Base-by-base conservation (phyloP, 2,113 vertebrate genomes). In the Gadus macrocephalus region DNA sequence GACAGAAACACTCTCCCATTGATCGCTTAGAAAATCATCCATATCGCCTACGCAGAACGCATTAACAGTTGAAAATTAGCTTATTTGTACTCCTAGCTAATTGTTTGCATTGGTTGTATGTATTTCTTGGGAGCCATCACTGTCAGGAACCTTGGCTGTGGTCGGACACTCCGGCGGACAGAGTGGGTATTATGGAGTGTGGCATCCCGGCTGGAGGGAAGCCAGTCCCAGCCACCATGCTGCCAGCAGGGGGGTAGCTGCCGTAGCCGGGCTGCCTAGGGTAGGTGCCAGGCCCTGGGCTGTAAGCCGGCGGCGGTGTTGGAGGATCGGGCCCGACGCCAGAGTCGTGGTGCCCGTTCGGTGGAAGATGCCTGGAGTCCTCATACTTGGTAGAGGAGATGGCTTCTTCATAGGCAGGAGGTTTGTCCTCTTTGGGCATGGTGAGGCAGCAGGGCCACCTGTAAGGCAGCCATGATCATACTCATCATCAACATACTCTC, bases 1-100 rank as follows among this genome's bases (percentile, higher is more conserved):
- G 67, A 97, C 78, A 61, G 91, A 92, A 68, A 68, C 91, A 85
- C 93, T 93, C 0, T 95, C 93, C 94, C 94, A 97, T 80, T 80
- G 87, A 15, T 16, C 55, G 61, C 73, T 85, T 59, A 86, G 19
- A 7, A 91, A 87, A 11, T 61, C 88, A 8, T 92, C 93, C 31
- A 88, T 83, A 0, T 78, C 89, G 28, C 84, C 93, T 8, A 84
- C 28, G 84, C 35, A 76, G 70, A 71, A 67, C 68, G 66, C 15
- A 68, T 27, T 25, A 79, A 73, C 0, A 74, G 19, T 14, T 2
- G 71, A n/a, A 4, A 68, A 35, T 59, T n/a, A 55, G n/a, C 28
- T 64, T 64, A 22, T 70, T 53, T 53, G 62, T 49, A 74, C 61
- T 20, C 28, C 25, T n/a, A 66, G 42, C 65, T 15, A 70, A 53